Conservation (phyloP, 2,113 vertebrate genomes). For the Rhinoderma darwinii region DNA sequence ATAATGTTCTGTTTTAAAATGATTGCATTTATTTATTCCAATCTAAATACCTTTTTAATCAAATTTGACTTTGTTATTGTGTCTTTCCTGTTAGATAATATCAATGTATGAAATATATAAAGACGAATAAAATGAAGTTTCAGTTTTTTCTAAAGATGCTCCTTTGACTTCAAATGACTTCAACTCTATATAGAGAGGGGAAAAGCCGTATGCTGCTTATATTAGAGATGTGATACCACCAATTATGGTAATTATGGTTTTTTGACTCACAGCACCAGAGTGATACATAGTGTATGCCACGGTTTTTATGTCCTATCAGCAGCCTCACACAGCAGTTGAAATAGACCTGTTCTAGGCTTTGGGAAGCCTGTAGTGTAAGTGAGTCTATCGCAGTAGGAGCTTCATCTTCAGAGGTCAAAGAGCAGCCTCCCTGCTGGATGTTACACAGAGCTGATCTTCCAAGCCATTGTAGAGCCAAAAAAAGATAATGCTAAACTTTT, state of each 20-base stretch:
- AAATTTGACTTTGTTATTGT: no score
- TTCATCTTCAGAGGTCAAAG: constrained; percentile 20
- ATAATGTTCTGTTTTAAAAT: not conserved
- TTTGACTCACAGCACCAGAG: not conserved
- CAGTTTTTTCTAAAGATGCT: not conserved
- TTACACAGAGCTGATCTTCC: constrained; percentile 53
- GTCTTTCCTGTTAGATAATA: no score
- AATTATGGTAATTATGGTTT: constrained; percentile 41
- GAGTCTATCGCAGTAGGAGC: constrained; percentile 52
- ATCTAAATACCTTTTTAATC: not conserved
- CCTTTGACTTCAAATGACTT: no score
- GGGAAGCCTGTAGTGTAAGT: constrained; percentile 40
- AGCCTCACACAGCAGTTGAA: constrained; percentile 15
- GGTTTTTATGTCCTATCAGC: constrained; percentile 45
- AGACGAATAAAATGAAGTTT: not conserved
- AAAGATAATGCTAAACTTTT: constrained; percentile 37
- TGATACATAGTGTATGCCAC: constrained; percentile 33
- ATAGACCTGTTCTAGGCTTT: constrained; percentile 40
- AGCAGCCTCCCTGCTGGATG: constrained; percentile 34
- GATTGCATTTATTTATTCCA: not conserved
- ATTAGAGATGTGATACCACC: constrained; percentile 11
- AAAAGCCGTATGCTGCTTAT: not conserved
- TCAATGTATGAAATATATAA: not conserved
- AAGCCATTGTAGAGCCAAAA: constrained; percentile 33
- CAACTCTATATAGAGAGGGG: not conserved